A percentile compares a stretch with the other conserved stretches of the same genome.
Conservation (phyloP, 2,888 invertebrate genomes). For the Octonoba sinensis region DNA sequence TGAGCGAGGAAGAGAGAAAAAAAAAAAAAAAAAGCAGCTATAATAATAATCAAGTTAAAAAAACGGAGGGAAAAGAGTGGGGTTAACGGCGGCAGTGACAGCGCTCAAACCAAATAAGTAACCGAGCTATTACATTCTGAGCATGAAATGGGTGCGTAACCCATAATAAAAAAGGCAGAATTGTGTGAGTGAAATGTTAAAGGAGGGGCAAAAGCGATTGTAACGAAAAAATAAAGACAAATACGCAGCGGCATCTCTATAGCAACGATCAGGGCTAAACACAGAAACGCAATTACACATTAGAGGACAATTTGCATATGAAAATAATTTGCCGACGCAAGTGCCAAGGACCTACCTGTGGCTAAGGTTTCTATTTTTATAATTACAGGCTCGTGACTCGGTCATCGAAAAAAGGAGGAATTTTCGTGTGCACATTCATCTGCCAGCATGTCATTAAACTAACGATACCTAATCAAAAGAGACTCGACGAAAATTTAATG, state of each 20-base stretch:
- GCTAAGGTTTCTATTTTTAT: conserved; percentile 12
- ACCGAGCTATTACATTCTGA: no score
- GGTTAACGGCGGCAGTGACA: no score
- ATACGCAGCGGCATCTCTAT: conserved; percentile 15
- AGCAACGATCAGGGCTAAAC: conserved; percentile 39
- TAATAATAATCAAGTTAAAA: no score
- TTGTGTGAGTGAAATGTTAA: conserved; percentile 51
- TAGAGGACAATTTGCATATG: conserved; percentile 40
- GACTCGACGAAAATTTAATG: no score
- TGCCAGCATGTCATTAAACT: no score
- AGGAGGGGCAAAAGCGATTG: conserved; percentile 14
- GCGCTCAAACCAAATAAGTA: no score
- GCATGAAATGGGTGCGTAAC: conserved; percentile 22
- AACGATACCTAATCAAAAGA: no score
- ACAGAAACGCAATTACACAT: conserved; percentile 47
- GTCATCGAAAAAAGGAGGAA: neutral
- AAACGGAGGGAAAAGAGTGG: no score
- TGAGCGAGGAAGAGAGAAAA: no score
- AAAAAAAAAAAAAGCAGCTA: no score
- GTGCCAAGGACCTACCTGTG: conserved; percentile 39
- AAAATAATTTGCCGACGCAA: conserved; percentile 27
- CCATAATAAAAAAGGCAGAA: conserved; percentile 33
- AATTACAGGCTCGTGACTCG: neutral
- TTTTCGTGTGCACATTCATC: no score
- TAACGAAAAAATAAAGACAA: conserved; percentile 11